Conservation (phyloP, 2,113 vertebrate genomes). For the Machaerirhynchus nigripectus region DNA sequence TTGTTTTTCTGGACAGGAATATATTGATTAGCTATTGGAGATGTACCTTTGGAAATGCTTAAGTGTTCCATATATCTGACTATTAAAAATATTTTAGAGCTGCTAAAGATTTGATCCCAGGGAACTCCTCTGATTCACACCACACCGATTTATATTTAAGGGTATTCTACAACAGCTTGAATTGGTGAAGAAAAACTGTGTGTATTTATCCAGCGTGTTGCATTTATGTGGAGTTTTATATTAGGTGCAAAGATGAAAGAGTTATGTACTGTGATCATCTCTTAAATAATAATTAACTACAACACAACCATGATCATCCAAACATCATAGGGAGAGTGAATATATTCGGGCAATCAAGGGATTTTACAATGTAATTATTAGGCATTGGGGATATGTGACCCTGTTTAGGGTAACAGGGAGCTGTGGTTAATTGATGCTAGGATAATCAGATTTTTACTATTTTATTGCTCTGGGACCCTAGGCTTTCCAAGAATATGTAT, state of each 20-base stretch:
- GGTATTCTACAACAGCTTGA: not conserved
- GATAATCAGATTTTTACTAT: slow-evolving; percentile 31
- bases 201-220: not conserved
- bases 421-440: slow-evolving; percentile 38
- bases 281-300: slow-evolving; percentile 38
- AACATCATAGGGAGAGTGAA: not conserved
- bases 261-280: not conserved
- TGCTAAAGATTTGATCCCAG: not conserved
- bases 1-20: not conserved
- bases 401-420: slow-evolving; percentile 13
- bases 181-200: not conserved
- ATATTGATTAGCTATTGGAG: not conserved
- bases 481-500: not conserved
- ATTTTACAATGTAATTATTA: slow-evolving; percentile 41
- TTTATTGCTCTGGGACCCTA: not conserved
- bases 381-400: not conserved
- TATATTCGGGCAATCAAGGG: slow-evolving; percentile 18
- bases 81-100: not conserved
- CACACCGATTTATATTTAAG: not conserved
- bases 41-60: not conserved
- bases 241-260: not conserved
- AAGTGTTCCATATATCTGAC: not conserved
- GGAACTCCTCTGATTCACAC: not conserved
- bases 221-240: not conserved
- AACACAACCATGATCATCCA: not conserved